Evolutionary conservation across 2,888 invertebrate genomes (phyloP).

Genomic region (Drosophila kokeensis): DNA sequence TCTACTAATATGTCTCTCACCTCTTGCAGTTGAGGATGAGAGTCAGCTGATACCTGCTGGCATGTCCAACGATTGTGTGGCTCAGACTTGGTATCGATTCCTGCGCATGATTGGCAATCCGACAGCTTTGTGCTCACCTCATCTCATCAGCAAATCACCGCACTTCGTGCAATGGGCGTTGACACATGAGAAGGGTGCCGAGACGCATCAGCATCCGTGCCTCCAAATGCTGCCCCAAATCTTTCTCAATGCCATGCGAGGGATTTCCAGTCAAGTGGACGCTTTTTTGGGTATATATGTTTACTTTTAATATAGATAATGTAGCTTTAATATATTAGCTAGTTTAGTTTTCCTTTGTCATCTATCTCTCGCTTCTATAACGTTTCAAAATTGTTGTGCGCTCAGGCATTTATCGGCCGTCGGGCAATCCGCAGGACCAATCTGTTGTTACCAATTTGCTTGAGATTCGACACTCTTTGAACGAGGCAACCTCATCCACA

Average conservation of each 20-base stretch:
- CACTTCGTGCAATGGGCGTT: conserved; percentile 92
- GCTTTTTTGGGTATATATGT: conserved; percentile 93
- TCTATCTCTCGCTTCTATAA: conserved; percentile 40
- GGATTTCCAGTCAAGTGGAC: conserved; percentile 96
- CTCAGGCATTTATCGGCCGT: conserved; percentile 83
- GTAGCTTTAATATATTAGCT: conserved; percentile 3
- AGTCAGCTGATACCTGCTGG: conserved; percentile 91
- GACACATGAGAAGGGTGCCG: conserved; percentile 90
- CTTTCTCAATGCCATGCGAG: conserved; percentile 96
- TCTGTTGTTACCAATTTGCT: conserved; percentile 82
- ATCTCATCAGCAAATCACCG: conserved; percentile 89
- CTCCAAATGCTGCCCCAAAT: conserved; percentile 93
- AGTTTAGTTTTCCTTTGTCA: conserved; percentile 32
- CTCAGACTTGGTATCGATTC: conserved; percentile 98
- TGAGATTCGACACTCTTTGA: conserved; percentile 83
- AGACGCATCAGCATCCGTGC: conserved; percentile 96
- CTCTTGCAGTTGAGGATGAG: conserved; percentile 92
- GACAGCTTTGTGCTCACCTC: conserved; percentile 94
- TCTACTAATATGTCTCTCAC: background rate
- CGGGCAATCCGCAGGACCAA: conserved; percentile 76
- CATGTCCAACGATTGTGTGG: conserved; percentile 95
- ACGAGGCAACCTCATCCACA: conserved; percentile 81
- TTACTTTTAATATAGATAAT: background rate
- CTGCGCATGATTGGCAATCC: conserved; percentile 97
- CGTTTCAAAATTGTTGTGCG: conserved; percentile 10